Conservation (phyloP, 2,113 vertebrate species). For the Mastomys natalensis region DNA sequence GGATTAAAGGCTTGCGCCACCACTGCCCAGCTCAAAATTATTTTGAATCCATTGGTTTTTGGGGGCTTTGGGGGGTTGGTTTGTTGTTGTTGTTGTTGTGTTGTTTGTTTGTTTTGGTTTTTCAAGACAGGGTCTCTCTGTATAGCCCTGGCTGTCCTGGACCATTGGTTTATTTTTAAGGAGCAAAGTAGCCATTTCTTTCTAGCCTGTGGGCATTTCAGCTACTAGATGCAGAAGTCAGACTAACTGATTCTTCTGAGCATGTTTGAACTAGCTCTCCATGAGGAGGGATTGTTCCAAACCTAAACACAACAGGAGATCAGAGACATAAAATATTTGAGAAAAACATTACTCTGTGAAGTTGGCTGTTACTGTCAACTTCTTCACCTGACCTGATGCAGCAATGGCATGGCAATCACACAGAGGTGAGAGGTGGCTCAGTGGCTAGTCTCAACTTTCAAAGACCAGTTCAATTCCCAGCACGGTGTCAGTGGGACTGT, state of each 20-base stretch:
- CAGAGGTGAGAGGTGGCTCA: neutral
- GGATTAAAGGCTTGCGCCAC: no score
- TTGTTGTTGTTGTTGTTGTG: no score
- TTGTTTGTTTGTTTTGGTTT: no score
- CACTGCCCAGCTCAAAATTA: neutral
- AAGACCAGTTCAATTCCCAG: neutral
- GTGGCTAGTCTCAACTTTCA: neutral
- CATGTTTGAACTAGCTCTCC: neutral
- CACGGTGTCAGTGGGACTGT: no score
- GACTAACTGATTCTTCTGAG: neutral
- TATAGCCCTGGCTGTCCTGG: no score
- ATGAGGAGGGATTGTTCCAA: neutral
- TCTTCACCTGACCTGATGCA: neutral
- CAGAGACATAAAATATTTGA: neutral
- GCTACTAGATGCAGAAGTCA: neutral
- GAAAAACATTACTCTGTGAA: slow-evolving; percentile 18
- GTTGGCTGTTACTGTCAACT: neutral
- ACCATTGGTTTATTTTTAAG: neutral
- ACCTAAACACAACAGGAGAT: neutral
- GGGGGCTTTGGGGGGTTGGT: no score
- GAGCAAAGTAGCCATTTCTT: neutral
- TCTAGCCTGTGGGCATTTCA: neutral
- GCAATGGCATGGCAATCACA: neutral
- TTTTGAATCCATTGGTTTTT: neutral
- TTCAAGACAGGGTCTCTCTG: no score